These are phyloP conservation scores for Drosophila quadrilineata DNA, from an alignment of 1,140 invertebrate species.

Conservation along the genomic window DNA sequence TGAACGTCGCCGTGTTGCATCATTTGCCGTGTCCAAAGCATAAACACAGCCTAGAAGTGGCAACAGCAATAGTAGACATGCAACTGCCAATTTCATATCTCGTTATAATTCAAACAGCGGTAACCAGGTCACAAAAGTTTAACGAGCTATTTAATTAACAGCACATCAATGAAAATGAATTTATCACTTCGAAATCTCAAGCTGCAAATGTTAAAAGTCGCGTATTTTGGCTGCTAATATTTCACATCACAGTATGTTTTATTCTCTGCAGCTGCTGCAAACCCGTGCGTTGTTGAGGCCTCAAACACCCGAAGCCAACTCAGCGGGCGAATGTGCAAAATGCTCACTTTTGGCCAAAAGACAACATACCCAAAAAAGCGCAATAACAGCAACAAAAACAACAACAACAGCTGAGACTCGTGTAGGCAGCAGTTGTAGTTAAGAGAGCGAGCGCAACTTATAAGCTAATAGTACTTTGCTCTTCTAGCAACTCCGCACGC, in stretches of 20 bases:
- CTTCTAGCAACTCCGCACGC: slow-evolving; percentile 11
- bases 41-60: slow-evolving; percentile 43
- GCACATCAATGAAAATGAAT: slow-evolving; percentile 32
- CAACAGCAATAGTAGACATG: slow-evolving; percentile 39
- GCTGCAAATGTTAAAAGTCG: slow-evolving; percentile 24
- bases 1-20: slow-evolving; percentile 50
- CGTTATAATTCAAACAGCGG: slow-evolving; percentile 17
- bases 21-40: slow-evolving; percentile 32
- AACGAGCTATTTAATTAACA: slow-evolving; percentile 8
- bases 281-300: slow-evolving; percentile 45
- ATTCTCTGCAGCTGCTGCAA: background rate
- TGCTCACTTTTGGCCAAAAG: slow-evolving; percentile 49
- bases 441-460: slow-evolving; percentile 23
- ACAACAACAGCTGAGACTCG: slow-evolving; percentile 39
- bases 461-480: slow-evolving; percentile 7
- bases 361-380: slow-evolving; percentile 17
- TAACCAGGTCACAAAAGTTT: slow-evolving; percentile 34
- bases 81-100: slow-evolving; percentile 47
- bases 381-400: slow-evolving; percentile 1
- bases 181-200: slow-evolving; percentile 10
- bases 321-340: slow-evolving; percentile 64
- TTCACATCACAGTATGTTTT: slow-evolving; percentile 13
- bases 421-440: slow-evolving; percentile 52
- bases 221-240: background rate
- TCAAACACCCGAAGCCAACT: slow-evolving; percentile 52